phyloP scores from a whole-genome alignment of 2,113 vertebrate species.

The Etheostoma cragini region DNA sequence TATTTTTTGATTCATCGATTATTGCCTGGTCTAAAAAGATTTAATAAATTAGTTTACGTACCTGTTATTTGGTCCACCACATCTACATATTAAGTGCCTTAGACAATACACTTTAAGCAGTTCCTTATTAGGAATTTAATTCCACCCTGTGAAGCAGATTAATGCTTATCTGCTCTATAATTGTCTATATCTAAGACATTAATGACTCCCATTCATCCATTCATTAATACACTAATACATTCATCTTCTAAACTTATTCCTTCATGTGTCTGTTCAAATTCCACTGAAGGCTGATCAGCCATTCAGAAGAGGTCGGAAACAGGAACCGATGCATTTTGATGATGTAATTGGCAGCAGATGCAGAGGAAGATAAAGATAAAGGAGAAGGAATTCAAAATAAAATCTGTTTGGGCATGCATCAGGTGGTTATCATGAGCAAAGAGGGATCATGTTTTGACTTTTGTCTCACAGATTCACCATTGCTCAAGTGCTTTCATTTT shows the following conservation, averaged over 20 bases:
- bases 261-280: constrained; percentile 37
- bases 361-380: constrained; percentile 76
- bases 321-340: constrained; percentile 72
- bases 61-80: constrained; percentile 12
- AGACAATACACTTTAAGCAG: constrained; percentile 14
- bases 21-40: background rate
- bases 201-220: constrained; percentile 50
- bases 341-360: constrained; percentile 82
- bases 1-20: background rate
- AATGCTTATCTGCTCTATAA: constrained; percentile 33
- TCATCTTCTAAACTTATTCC: constrained; percentile 45
- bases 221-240: constrained; percentile 25
- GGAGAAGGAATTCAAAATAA: constrained; percentile 81
- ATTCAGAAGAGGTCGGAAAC: constrained; percentile 62
- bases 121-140: constrained; percentile 44
- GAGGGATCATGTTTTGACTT: constrained; percentile 71
- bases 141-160: constrained; percentile 48
- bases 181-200: constrained; percentile 35
- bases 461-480: constrained; percentile 58
- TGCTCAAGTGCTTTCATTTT: constrained; percentile 51
- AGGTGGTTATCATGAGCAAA: constrained; percentile 54
- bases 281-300: constrained; percentile 54
- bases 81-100: background rate
- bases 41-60: background rate
- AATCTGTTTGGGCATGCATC: constrained; percentile 77